These are phyloP conservation scores for Cacoxenus indagator DNA, from an alignment of 2,888 invertebrate species.

Conservation along the genomic window DNA sequence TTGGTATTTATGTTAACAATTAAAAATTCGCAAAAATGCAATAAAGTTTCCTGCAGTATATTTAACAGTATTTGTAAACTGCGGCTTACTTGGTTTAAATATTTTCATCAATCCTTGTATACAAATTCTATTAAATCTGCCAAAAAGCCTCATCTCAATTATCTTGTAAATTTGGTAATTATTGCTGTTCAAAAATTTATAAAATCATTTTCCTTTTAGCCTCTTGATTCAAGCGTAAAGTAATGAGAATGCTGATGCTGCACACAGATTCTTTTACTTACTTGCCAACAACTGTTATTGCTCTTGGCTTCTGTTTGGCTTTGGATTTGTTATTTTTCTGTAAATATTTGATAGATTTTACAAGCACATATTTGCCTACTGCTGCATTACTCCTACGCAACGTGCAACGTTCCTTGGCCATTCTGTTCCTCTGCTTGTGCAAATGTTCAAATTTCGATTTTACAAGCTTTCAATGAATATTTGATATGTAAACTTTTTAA, in stretches of 20 bases:
- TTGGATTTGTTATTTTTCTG: conserved; percentile 58
- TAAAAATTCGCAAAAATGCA: no score
- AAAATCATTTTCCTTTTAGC: conserved; percentile 7
- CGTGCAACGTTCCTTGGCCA: not conserved
- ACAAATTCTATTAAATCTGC: not conserved
- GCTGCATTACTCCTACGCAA: conserved; percentile 13
- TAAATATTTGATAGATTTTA: conserved; percentile 46
- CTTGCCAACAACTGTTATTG: conserved; percentile 6
- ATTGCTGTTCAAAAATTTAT: conserved; percentile 7
- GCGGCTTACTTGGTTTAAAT: no score
- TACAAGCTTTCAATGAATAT: not conserved
- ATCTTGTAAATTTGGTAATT: not conserved
- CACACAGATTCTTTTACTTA: not conserved
- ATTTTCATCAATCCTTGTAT: no score
- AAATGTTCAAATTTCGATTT: not conserved
- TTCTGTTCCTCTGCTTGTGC: not conserved
- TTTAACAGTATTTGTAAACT: no score
- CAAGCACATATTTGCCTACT: conserved; percentile 40
- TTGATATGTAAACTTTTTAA: conserved; percentile 14
- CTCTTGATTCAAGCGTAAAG: not conserved
- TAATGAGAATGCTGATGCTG: not conserved
- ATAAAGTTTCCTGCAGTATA: no score
- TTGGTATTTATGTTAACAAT: not conserved
- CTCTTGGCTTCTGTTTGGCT: conserved; percentile 1
- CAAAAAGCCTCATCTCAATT: not conserved